Base-by-base conservation (phyloP, 1,140 invertebrate genomes). In the Apis cerana region DNA sequence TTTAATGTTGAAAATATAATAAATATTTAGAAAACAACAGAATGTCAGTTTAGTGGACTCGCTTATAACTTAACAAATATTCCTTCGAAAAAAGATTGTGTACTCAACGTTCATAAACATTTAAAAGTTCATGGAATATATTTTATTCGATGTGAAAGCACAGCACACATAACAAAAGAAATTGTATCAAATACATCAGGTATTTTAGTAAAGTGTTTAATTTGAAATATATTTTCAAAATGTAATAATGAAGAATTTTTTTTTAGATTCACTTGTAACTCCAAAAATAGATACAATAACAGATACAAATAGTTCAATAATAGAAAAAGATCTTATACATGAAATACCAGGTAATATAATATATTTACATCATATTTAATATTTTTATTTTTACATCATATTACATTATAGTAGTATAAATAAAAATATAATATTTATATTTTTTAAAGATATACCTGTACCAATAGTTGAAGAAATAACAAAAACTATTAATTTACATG, bases 381-480 rank as follows among this genome's bases (percentile, higher is more conserved):
- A 12, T 12, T 54, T 52, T 33, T 21, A 23, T 43, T 56, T 80
- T 15, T 69, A 43, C 48, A 64, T 27, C 43, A 5, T 62, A 27
- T 27, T 27, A 1, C 27, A 27, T 27, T 27, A 50, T 4, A 33
- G 43, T 61, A 17, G 61, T 33, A n/a, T 48, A 15, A 33, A 0
- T 17, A 12, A 71, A n/a, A 19, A 52, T 1, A 27, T 59, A 65
- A 59, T 27, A 12, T 67, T n/a, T 33, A 17, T 67, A 69, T 56
- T 61, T 54, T 64, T 15, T 82, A 61, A 62, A 33, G 78, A 80
- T 65, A 59, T 64, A 87, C 77, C 77, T 54, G 23, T 80, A 62
- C 88, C 90, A 43, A 78, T 86, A 13, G 19, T 77, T 15, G 89
- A 91, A 86, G 91, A 95, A 12, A 89, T 95, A 54, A 92, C 94